A percentile compares a stretch with the other conserved stretches of the same genome.
These are phyloP conservation scores for Polypedilum pembai DNA, from an alignment of 1,140 invertebrate species.

Conservation along the genomic window DNA sequence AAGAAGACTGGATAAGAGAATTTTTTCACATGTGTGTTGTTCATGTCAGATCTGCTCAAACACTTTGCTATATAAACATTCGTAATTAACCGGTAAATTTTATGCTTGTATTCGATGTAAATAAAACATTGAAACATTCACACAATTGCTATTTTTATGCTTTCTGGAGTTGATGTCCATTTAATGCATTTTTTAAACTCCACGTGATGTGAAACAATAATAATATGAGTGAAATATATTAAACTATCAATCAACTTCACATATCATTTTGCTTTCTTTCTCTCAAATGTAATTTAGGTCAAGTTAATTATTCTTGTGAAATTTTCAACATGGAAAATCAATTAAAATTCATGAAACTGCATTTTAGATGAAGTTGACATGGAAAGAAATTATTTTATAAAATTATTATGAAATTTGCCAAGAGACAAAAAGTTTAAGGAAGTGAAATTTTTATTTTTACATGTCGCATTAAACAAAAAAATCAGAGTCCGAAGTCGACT, in stretches of 20 bases:
- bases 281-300: not conserved
- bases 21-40: not conserved
- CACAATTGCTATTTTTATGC: not conserved
- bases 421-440: too few species aligned
- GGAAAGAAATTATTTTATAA: too few species aligned
- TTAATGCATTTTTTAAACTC: not conserved
- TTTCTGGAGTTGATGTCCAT: not conserved
- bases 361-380: not conserved
- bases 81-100: not conserved
- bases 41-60: not conserved
- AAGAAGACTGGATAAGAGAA: not conserved
- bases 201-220: not conserved
- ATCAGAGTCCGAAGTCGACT: too few species aligned
- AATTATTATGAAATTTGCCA: too few species aligned
- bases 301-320: not conserved
- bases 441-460: too few species aligned
- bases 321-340: conserved; percentile 6
- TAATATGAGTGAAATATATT: not conserved
- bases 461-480: too few species aligned
- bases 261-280: not conserved
- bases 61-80: not conserved
- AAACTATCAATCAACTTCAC: not conserved
- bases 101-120: not conserved
- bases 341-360: conserved; percentile 6
- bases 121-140: not conserved